Percentiles rank a stretch among this genome's conserved stretches.
phyloP scores from a whole-genome alignment of 2,113 vertebrate species.

The Xerus inauris region DNA sequence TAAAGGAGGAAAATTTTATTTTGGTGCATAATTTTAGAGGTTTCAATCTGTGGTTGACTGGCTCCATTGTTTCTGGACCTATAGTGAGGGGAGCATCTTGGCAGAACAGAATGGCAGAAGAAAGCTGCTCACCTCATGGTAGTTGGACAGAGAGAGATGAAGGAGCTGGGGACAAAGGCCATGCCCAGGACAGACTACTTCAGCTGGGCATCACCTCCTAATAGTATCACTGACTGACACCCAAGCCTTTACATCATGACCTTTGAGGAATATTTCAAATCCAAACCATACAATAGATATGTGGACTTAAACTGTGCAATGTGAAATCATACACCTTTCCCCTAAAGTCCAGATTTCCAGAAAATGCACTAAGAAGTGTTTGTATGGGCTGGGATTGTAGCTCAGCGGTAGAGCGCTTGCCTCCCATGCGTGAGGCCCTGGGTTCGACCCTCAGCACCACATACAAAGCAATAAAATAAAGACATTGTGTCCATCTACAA shows the following conservation, averaged over 20 bases:
- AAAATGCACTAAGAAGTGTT: background rate
- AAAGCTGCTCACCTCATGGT: background rate
- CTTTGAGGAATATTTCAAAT: too few species aligned
- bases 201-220: background rate
- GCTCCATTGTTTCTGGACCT: too few species aligned
- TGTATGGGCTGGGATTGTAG: too few species aligned
- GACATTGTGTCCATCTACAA: too few species aligned
- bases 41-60: background rate
- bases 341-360: background rate
- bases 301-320: background rate
- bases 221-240: background rate
- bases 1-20: too few species aligned
- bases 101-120: too few species aligned
- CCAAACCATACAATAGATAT: background rate
- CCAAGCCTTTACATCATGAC: too few species aligned
- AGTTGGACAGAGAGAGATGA: too few species aligned
- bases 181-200: background rate
- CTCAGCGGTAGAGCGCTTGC: too few species aligned
- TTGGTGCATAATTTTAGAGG: background rate
- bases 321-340: slow-evolving; percentile 5
- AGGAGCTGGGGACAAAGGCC: background rate
- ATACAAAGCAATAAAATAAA: too few species aligned
- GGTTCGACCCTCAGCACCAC: too few species aligned
- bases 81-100: background rate
- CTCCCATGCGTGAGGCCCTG: too few species aligned